Base-by-base conservation (phyloP, 2,797 vertebrate species). In the Fringilla coelebs region DNA sequence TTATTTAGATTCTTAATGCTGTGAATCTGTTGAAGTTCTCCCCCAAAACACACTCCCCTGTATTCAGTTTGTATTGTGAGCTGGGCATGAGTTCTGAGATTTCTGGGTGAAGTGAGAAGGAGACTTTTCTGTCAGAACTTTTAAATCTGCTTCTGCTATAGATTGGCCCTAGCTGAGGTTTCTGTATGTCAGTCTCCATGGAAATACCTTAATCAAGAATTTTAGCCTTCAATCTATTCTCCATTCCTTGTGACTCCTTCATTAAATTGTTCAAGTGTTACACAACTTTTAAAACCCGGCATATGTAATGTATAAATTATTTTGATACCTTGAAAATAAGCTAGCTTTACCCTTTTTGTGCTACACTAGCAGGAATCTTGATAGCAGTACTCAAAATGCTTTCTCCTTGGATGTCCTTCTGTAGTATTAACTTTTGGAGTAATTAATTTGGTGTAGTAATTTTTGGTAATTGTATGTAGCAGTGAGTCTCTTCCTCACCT, bases 401-500 rank as follows among this genome's bases (percentile, higher is more conserved):
- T 76, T 76, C 32, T 81, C 18, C 55, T 90, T 89, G 43, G 38
- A 88, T 91, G 92, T 93, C 54, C 26, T 80, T 85, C 67, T 55
- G 4, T 13, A 72, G 21, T 55, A 58, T 51, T 88, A n/a, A 41
- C n/a, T 75, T 86, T 8, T 31, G 34, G 25, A 51, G 48, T 66
- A 26, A 24, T 26, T 62, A 61, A 58, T 77, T 41, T 43, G 67
- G 36, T 17, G 15, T 13, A 57, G 41, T 36, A 81, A 16, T 40
- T 89, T 83, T 76, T 91, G 38, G 40, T 80, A 94, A 73, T 45
- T 95, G 20, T n/a, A 51, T n/a, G 34, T 89, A 92, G 36, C 62
- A 95, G 34, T 61, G 38, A 88, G 63, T 45, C 66, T 87, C 72
- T 84, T 94, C 62, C 92, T 95, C 62, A 63, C 60, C 51, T 91